Evolutionary conservation across 2,888 invertebrate genomes (phyloP).

Genomic region (Cheiracanthium punctorium): DNA sequence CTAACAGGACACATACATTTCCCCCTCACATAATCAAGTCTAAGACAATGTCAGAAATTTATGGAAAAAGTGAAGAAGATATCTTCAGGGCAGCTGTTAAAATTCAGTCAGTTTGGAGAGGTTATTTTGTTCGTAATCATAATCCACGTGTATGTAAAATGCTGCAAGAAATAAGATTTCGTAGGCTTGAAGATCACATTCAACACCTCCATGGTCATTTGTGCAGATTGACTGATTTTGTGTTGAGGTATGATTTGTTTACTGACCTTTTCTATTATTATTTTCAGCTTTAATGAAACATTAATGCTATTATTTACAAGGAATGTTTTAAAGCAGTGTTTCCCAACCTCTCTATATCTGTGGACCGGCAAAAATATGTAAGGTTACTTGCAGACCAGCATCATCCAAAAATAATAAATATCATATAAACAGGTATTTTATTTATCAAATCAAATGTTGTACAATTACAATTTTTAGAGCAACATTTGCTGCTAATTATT

Average conservation of each 20-base stretch:
- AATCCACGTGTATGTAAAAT: slow-evolving; percentile 48
- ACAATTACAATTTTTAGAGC: too few relatives aligned
- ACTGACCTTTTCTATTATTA: too few relatives aligned
- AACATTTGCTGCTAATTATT: too few relatives aligned
- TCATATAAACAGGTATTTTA: too few relatives aligned
- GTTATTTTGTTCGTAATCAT: slow-evolving; percentile 77
- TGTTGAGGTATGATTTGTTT: slow-evolving; percentile 32
- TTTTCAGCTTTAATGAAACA: too few relatives aligned
- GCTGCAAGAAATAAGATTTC: slow-evolving; percentile 64
- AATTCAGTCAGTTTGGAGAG: slow-evolving; percentile 91
- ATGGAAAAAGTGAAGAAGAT: slow-evolving; percentile 59
- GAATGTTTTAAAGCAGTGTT: too few relatives aligned
- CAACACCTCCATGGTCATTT: slow-evolving; percentile 64
- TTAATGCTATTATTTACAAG: too few relatives aligned
- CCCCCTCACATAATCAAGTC: slow-evolving; percentile 32
- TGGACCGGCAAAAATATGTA: too few relatives aligned
- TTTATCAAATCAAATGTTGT: too few relatives aligned
- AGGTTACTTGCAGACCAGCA: too few relatives aligned
- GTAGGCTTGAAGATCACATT: slow-evolving; percentile 68
- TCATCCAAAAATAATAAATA: too few relatives aligned
- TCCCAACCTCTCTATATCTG: too few relatives aligned
- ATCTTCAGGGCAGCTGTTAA: slow-evolving; percentile 81
- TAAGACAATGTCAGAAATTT: slow-evolving; percentile 54
- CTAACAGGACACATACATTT: slow-evolving; percentile 18
- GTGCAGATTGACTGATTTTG: slow-evolving; percentile 63